Conservation (phyloP, 2,888 invertebrate genomes). For the Drosophila monieri region DNA sequence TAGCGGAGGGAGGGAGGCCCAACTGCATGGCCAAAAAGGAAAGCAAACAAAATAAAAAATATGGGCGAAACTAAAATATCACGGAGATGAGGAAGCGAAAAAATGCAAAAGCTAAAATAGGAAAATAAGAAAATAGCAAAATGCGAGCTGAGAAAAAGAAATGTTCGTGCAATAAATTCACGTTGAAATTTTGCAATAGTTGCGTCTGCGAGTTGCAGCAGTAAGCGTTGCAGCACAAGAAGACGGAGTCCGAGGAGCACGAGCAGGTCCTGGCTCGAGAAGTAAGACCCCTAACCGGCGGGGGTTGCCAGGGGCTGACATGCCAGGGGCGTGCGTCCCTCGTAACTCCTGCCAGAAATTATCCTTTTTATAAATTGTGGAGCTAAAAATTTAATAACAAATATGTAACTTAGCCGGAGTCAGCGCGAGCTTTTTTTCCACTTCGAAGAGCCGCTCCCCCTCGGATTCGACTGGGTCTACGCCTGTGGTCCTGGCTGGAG, state of each 20-base stretch:
- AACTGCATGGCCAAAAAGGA: conserved; percentile 5
- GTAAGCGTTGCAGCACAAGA: conserved; percentile 34
- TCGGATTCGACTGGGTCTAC: background rate
- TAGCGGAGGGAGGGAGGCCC: conserved; percentile 10
- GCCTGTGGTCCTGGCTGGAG: background rate
- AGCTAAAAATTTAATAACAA: background rate
- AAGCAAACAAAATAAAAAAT: conserved; percentile 12
- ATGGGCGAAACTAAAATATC: conserved; percentile 32
- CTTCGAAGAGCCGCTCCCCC: background rate
- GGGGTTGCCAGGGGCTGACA: background rate
- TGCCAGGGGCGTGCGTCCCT: background rate
- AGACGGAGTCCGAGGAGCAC: background rate
- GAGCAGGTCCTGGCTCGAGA: conserved; percentile 25
- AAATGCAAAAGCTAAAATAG: conserved; percentile 1
- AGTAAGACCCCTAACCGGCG: conserved; percentile 53
- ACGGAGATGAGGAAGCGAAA: conserved; percentile 36
- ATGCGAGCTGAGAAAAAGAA: conserved; percentile 34
- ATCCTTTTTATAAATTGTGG: background rate
- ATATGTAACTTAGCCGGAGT: background rate
- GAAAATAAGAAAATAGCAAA: conserved; percentile 7
- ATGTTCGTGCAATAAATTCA: conserved; percentile 63
- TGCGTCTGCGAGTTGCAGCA: conserved; percentile 55
- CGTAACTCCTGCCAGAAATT: background rate
- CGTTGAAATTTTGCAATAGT: conserved; percentile 67
- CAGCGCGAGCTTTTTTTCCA: background rate